Percentiles rank a stretch among this genome's conserved stretches.
These are phyloP conservation scores for Rhabdornis inornatus DNA, from an alignment of 2,113 vertebrate species.

Conservation along the genomic window DNA sequence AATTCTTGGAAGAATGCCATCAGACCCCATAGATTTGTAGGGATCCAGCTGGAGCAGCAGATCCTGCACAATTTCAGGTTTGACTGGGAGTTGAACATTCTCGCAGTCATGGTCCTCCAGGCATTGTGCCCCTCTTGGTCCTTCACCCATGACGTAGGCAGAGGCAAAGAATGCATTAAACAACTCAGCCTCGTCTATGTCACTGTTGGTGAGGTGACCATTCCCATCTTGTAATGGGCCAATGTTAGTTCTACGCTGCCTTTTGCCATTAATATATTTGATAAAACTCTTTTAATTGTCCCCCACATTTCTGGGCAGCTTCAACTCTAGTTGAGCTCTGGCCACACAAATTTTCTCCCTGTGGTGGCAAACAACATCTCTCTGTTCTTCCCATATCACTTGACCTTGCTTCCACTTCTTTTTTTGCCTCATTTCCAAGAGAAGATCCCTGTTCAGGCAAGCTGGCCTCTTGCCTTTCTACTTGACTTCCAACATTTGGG, in stretches of 20 bases:
- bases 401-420: not conserved
- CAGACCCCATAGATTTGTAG: not conserved
- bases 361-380: not conserved
- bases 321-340: not conserved
- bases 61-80: not conserved
- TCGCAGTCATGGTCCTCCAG: not conserved
- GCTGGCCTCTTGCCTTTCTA: not conserved
- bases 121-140: not conserved
- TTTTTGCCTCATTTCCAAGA: not conserved
- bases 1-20: not conserved
- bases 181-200: not conserved
- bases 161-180: not conserved
- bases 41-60: not conserved
- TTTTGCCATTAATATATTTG: not conserved
- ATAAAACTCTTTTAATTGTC: not conserved
- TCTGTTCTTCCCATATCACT: not conserved
- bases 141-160: not conserved
- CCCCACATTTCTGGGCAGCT: not conserved
- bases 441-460: not conserved
- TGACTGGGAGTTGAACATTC: not conserved
- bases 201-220: not conserved
- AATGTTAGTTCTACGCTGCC: not conserved
- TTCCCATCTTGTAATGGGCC: not conserved
- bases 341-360: not conserved
- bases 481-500: not conserved